Conservation (phyloP, 2,797 vertebrate genomes). For the Intellagama lesueurii region DNA sequence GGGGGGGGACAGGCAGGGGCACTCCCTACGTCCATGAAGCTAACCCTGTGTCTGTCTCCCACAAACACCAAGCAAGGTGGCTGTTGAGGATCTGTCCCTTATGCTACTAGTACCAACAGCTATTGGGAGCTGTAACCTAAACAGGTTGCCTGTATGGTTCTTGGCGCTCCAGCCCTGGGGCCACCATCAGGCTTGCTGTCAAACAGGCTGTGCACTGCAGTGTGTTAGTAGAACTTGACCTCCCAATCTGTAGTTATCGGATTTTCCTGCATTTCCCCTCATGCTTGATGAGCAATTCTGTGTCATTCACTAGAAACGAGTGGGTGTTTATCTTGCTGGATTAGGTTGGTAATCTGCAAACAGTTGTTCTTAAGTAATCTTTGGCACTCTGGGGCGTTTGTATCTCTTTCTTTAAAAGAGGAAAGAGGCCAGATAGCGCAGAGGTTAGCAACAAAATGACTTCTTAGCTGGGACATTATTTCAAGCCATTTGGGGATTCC, state of each 20-base stretch:
- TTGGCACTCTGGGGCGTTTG: neutral
- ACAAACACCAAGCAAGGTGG: no score
- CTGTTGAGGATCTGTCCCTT: no score
- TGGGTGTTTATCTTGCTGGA: neutral
- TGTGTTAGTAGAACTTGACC: neutral
- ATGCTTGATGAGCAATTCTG: neutral
- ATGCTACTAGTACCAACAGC: no score
- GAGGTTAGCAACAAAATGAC: slow-evolving; percentile 7
- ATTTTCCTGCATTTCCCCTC: neutral
- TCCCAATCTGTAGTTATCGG: neutral
- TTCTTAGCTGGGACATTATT: neutral
- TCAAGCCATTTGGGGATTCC: slow-evolving; percentile 21
- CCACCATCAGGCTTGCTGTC: no score
- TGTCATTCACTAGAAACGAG: neutral
- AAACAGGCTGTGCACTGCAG: neutral
- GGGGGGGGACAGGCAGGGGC: no score
- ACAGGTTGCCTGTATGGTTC: no score
- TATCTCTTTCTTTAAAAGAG: neutral
- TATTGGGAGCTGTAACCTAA: no score
- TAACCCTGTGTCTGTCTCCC: no score
- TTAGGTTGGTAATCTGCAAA: neutral
- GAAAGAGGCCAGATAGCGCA: neutral
- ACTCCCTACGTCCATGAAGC: no score
- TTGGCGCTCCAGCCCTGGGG: no score
- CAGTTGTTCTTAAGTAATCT: slow-evolving; percentile 40